Evolutionary conservation across 1,140 invertebrate genomes (phyloP).

Genomic region (Hyles euphorbiae): DNA sequence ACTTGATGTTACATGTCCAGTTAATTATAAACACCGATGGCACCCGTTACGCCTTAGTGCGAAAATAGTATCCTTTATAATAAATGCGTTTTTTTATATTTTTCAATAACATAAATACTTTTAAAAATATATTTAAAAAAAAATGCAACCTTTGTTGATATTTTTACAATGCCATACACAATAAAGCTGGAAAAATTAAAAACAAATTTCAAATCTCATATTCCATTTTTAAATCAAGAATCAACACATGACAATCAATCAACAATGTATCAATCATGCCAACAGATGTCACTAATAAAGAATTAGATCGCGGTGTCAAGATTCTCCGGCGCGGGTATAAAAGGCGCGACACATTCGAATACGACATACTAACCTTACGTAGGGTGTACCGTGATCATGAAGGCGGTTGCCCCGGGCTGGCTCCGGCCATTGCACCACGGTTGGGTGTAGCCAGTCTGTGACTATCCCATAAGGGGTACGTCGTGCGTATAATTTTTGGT

Average conservation of each 20-base stretch:
- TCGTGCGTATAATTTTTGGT: slow-evolving; percentile 76
- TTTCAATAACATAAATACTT: no score
- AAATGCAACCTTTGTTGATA: neutral
- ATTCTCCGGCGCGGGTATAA: slow-evolving; percentile 33
- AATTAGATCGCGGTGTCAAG: slow-evolving; percentile 42
- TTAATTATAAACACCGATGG: no score
- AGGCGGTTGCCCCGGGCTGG: slow-evolving; percentile 73
- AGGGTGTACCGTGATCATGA: slow-evolving; percentile 75
- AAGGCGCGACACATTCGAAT: slow-evolving; percentile 8
- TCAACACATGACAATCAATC: no score
- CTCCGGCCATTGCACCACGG: slow-evolving; percentile 64
- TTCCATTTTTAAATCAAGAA: no score
- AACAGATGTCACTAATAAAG: slow-evolving; percentile 54
- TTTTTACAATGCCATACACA: no score
- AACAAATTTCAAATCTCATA: no score
- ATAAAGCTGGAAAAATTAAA: no score
- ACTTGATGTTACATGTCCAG: no score
- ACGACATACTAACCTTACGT: slow-evolving; percentile 74
- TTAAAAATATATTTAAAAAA: no score
- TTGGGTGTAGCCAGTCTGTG: slow-evolving; percentile 45
- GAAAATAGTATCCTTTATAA: no score
- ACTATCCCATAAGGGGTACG: slow-evolving; percentile 60
- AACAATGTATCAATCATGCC: neutral
- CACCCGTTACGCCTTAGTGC: no score
- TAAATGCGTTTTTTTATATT: no score